Conservation (phyloP, 2,888 invertebrate species). For the Agrypnus murinus region DNA sequence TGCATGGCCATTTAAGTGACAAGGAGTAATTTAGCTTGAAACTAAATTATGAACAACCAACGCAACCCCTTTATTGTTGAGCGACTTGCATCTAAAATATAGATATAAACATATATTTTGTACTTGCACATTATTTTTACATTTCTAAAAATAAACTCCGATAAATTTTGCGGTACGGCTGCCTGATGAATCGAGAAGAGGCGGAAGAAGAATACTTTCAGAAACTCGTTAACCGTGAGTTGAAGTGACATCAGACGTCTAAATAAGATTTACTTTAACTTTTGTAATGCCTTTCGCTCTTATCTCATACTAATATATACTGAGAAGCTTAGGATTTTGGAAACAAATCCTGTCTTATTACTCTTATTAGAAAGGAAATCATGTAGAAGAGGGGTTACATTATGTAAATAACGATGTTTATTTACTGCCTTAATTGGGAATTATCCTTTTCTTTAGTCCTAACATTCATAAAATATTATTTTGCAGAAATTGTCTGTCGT, state of each 20-base stretch:
- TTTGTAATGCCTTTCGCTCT: background rate
- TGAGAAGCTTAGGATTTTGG: no score
- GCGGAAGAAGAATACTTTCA: background rate
- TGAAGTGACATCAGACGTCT: constrained; percentile 9
- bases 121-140: background rate
- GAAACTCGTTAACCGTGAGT: constrained; percentile 19
- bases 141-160: background rate
- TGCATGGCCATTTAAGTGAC: no score
- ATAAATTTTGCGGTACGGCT: background rate
- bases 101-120: background rate
- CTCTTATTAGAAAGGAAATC: no score
- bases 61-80: background rate
- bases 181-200: background rate
- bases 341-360: no score
- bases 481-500: no score
- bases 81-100: background rate
- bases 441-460: no score
- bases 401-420: no score
- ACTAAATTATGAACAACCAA: background rate
- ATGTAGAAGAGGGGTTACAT: no score
- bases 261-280: background rate
- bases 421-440: no score
- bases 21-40: background rate
- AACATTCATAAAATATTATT: no score
- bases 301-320: no score